Percentiles rank a stretch among this genome's conserved stretches.
Evolutionary conservation across 1,140 invertebrate species (phyloP).

Genomic region (Caenorhabditis tropicalis): DNA sequence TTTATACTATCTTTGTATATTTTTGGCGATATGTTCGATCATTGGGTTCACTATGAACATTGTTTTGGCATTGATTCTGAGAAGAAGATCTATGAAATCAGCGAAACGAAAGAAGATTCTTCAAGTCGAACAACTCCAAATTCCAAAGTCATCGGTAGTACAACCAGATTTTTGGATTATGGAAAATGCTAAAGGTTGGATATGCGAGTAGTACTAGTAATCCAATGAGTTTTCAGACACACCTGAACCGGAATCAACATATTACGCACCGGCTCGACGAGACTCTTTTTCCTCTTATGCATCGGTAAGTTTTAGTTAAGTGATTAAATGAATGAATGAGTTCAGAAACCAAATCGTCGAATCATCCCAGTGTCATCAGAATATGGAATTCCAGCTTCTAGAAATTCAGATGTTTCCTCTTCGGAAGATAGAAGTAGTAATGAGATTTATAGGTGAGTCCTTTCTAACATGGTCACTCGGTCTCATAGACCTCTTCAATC

Average conservation of each 20-base stretch:
- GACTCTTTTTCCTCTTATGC: constrained; percentile 36
- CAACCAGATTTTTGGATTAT: constrained; percentile 43
- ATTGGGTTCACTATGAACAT: constrained; percentile 44
- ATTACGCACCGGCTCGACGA: background rate
- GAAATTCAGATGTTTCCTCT: constrained; percentile 14
- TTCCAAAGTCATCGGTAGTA: background rate
- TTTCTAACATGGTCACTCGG: background rate
- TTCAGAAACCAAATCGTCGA: constrained; percentile 34
- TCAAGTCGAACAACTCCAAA: background rate
- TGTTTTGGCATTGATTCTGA: background rate
- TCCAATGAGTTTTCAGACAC: background rate
- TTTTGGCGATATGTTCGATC: constrained; percentile 25
- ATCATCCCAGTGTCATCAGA: constrained; percentile 26
- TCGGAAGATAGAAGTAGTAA: constrained; percentile 16
- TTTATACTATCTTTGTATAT: constrained; percentile 21
- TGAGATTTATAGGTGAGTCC: constrained; percentile 24
- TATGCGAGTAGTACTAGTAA: background rate
- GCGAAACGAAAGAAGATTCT: background rate
- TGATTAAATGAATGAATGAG: background rate
- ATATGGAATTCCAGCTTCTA: constrained; percentile 3
- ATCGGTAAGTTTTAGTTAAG: background rate
- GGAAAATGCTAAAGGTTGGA: background rate
- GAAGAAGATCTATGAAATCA: background rate
- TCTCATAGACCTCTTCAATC: too few species aligned
- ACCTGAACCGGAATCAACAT: background rate